Percentiles rank a stretch among this genome's conserved stretches.
These are phyloP conservation scores for Threskiornis aethiopicus DNA, from an alignment of 2,797 vertebrate species.

Conservation along the genomic window DNA sequence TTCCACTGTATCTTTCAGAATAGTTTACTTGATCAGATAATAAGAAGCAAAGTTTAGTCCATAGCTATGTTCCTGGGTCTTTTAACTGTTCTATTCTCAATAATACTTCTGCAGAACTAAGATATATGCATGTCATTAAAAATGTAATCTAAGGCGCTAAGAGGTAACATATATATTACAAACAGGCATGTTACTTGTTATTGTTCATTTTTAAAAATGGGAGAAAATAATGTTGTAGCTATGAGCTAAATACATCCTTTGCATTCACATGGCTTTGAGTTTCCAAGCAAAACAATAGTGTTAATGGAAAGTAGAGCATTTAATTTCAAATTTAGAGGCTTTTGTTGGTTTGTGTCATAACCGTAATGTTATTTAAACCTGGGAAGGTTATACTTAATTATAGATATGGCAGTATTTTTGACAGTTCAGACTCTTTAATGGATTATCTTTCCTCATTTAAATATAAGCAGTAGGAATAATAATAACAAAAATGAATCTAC, in stretches of 20 bases:
- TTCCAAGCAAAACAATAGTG: neutral
- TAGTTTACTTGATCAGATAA: neutral
- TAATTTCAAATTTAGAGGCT: slow-evolving; percentile 40
- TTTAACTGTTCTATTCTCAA: neutral
- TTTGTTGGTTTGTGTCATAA: slow-evolving; percentile 50
- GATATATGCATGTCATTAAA: neutral
- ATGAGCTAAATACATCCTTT: neutral
- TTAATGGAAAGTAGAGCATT: slow-evolving; percentile 20
- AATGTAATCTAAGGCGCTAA: neutral
- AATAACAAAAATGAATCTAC: slow-evolving; percentile 36
- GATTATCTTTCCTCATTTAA: slow-evolving; percentile 66
- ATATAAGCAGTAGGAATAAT: slow-evolving; percentile 41
- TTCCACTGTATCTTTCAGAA: neutral
- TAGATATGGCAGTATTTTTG: slow-evolving; percentile 48
- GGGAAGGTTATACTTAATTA: slow-evolving; percentile 60
- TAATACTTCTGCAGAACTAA: neutral
- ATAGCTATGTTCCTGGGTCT: neutral
- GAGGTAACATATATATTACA: neutral
- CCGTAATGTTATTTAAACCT: slow-evolving; percentile 40
- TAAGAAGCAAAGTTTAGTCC: neutral
- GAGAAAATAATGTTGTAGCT: neutral
- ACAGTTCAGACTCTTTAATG: slow-evolving; percentile 39
- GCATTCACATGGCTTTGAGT: neutral
- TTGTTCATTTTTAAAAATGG: neutral
- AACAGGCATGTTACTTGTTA: neutral